Conservation (phyloP, 2,797 vertebrate genomes). For the Aselliscus stoliczkanus region DNA sequence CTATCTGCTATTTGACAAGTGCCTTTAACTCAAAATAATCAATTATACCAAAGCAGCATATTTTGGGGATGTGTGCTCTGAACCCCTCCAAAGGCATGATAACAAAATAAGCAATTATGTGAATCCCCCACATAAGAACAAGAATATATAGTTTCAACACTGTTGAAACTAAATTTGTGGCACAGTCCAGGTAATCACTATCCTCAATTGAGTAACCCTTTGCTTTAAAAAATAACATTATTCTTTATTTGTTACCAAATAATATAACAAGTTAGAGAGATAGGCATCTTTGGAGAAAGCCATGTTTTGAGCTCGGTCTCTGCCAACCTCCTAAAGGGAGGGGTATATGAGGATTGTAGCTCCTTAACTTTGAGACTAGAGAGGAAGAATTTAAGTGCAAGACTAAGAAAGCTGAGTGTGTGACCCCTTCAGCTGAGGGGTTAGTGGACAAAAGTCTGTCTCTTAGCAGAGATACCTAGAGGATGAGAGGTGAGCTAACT, state of each 20-base stretch:
- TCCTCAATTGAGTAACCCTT: background rate
- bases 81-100: background rate
- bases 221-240: background rate
- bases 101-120: background rate
- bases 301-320: background rate
- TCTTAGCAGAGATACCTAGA: background rate
- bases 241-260: background rate
- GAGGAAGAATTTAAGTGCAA: background rate
- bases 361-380: background rate
- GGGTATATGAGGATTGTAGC: background rate
- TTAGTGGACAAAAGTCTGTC: background rate
- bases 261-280: background rate
- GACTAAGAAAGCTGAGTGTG: background rate
- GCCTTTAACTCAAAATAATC: background rate
- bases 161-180: background rate
- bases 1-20: background rate
- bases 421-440: background rate
- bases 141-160: background rate
- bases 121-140: background rate
- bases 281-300: background rate
- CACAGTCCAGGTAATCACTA: background rate
- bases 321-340: background rate
- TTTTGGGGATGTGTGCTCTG: background rate
- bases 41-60: background rate
- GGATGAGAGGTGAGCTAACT: background rate